Percentiles rank a stretch among this genome's conserved stretches.
phyloP scores from a whole-genome alignment of 2,797 vertebrate genomes.

The Brotula barbata region DNA sequence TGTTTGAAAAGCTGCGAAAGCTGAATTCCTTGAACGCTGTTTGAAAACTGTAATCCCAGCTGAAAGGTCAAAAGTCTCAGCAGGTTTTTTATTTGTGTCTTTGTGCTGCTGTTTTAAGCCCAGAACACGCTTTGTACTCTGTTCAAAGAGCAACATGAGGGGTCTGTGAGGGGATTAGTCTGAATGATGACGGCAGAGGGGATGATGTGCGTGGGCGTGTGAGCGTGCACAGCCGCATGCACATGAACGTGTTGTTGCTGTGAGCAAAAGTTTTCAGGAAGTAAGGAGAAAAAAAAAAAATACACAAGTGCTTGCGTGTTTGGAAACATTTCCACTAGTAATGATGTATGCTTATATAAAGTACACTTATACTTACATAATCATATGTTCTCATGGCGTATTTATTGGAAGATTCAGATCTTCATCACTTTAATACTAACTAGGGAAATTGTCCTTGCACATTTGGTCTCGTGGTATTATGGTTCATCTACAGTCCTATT shows the following conservation, averaged over 20 bases:
- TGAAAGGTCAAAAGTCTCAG: slow-evolving; percentile 81
- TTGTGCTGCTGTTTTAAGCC: slow-evolving; percentile 80
- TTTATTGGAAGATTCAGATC: too few species aligned
- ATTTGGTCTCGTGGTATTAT: too few species aligned
- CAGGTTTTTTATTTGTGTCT: slow-evolving; percentile 78
- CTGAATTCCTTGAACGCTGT: slow-evolving; percentile 77
- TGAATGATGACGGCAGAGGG: slow-evolving; percentile 72
- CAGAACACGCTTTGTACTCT: slow-evolving; percentile 79
- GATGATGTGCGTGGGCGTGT: slow-evolving; percentile 49
- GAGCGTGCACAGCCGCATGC: slow-evolving; percentile 20
- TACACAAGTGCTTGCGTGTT: background rate
- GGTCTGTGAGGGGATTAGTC: slow-evolving; percentile 83
- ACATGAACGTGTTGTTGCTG: slow-evolving; percentile 16
- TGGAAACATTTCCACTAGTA: background rate
- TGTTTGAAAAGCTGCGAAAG: slow-evolving; percentile 67
- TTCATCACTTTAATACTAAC: too few species aligned
- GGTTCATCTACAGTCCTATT: too few species aligned
- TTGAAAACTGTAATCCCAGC: slow-evolving; percentile 79
- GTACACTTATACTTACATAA: too few species aligned
- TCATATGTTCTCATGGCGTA: too few species aligned
- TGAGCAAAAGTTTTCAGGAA: slow-evolving; percentile 43
- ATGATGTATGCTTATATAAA: too few species aligned
- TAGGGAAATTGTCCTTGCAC: too few species aligned
- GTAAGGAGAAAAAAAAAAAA: slow-evolving; percentile 34
- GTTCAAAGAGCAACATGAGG: slow-evolving; percentile 81